These are phyloP conservation scores for Enteromius thamalakanensis DNA, from an alignment of 2,797 vertebrate genomes.

Conservation along the genomic window DNA sequence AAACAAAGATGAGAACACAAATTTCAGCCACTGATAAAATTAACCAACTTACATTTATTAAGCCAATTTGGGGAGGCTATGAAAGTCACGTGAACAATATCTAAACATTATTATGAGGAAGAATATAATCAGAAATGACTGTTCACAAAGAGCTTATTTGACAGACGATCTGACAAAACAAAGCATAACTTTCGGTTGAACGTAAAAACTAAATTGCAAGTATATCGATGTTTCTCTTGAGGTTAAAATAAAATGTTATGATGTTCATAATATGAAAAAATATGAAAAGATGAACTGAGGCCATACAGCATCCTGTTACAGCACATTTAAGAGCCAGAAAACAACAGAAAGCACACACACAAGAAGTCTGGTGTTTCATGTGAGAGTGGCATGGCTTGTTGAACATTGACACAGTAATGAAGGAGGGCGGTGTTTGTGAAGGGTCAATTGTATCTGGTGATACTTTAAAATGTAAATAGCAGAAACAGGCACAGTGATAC, in stretches of 20 bases:
- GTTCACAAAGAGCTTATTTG: too few species aligned
- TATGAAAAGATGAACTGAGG: too few species aligned
- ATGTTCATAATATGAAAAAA: background rate
- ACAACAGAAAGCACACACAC: too few species aligned
- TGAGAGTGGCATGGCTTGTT: background rate
- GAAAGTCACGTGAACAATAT: constrained; percentile 69
- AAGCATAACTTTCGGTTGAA: too few species aligned
- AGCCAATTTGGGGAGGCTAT: constrained; percentile 55
- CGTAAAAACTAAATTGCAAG: too few species aligned
- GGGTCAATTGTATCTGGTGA: background rate
- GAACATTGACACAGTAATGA: background rate
- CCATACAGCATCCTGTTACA: background rate
- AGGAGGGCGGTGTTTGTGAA: background rate
- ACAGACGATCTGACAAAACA: too few species aligned
- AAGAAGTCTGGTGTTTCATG: background rate
- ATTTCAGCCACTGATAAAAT: background rate
- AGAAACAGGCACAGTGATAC: background rate
- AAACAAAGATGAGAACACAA: background rate
- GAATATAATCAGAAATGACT: background rate
- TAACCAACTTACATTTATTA: background rate
- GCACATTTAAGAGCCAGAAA: background rate
- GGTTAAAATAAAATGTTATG: background rate
- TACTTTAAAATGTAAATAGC: background rate
- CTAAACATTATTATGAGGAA: background rate
- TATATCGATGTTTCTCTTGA: background rate